Base-by-base conservation (phyloP, 2,113 vertebrate species). In the Hippocampus comes region DNA sequence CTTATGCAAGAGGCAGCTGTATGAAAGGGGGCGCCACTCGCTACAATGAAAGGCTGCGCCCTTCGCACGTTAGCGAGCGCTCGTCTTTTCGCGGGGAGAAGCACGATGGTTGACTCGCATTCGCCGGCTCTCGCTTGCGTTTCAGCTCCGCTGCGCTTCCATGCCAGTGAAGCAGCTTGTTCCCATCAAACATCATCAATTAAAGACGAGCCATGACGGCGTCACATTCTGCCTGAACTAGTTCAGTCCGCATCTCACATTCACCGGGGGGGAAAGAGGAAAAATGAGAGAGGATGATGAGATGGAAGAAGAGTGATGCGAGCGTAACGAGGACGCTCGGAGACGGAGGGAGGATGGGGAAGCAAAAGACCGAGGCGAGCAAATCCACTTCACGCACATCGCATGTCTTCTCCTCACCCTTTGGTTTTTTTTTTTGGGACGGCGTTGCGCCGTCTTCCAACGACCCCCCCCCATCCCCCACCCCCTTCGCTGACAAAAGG, bases 221-320 rank as follows among this genome's bases (percentile, higher is more conserved):
- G 80, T 71, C 75, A 76, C 69, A 76, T 1, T 61, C 51, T 15
- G 11, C 67, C 61, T 87, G 78, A 89, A 89, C 86, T 87, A 85
- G 85, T 88, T 88, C 78, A 86, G 67, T 66, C 71, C 38, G 69
- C 79, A 84, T 84, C 85, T 78, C 84, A 88, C 70, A 86, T 83
- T 84, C 23, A 63, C 60, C 59, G 77, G 30, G 79, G 56, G 42
- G 68, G 51, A 23, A 21, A 55, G 23, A 63, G 57, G 4, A 27
- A 21, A 41, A 15, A 53, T 25, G 70, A 18, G 64, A 23, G 61
- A 25, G 9, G 23, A 25, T 5, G 61, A 25, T 12, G 63, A 76
- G 57, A 63, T 15, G 4, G 61, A 41, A 30, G 60, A 38, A 63
- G 30, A 63, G 30, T 63, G 30, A 63, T 38, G 63, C 63, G 41